Conservation (phyloP, 2,797 vertebrate genomes). For the Pseudochaenichthys georgianus region DNA sequence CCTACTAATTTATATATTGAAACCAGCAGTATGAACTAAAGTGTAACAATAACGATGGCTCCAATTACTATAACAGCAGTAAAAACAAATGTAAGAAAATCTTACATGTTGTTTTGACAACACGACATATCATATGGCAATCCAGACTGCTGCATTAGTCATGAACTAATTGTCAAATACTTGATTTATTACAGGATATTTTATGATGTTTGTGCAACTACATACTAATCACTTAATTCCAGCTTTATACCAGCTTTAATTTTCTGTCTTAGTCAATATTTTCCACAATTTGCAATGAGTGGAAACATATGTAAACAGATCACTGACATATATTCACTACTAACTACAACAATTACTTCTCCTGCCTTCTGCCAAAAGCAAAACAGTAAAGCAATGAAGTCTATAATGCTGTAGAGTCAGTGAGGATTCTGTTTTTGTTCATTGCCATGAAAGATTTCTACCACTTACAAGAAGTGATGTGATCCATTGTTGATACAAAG, state of each 20-base stretch:
- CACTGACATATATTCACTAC: background rate
- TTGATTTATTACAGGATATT: too few species aligned
- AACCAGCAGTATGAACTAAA: background rate
- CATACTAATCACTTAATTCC: too few species aligned
- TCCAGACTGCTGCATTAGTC: too few species aligned
- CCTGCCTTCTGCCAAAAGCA: slow-evolving; percentile 6
- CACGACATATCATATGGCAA: too few species aligned
- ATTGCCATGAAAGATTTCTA: background rate
- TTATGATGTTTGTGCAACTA: too few species aligned
- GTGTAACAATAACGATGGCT: background rate
- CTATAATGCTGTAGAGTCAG: background rate
- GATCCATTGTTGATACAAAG: background rate
- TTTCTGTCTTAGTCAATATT: background rate
- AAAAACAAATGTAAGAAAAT: background rate
- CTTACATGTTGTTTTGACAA: background rate
- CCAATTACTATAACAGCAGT: background rate
- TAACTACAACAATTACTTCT: background rate
- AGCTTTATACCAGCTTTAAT: background rate
- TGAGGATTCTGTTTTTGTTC: slow-evolving; percentile 1
- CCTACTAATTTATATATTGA: background rate
- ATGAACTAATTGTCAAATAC: too few species aligned
- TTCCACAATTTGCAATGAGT: background rate
- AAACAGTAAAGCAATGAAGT: slow-evolving; percentile 14
- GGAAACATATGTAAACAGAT: background rate
- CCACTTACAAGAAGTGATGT: background rate